Evolutionary conservation across 1,140 invertebrate species (phyloP), one percentile per base, ranked within the genome.

Genomic region (Dendroctonus ponderosae): DNA sequence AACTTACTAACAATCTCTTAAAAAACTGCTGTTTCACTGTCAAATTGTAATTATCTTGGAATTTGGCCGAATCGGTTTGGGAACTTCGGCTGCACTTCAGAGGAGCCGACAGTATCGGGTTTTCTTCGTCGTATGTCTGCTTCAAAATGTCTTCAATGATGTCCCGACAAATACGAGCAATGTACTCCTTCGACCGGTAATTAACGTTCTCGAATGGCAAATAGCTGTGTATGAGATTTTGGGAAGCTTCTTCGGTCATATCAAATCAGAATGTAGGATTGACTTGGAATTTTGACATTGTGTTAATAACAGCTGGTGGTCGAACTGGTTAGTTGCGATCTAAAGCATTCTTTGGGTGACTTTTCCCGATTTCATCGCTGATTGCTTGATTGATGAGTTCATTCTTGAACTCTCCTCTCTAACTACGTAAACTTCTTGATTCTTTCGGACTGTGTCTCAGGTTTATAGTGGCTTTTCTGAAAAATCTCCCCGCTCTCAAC

Each of bases 101-200:
- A 39, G 54, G 64, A 4, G 70, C 63, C 43, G 59, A 62, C 8
- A 54, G 49, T 8, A 71, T n/a, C 1, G 67, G 67, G 53, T 71
- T 69, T 42, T 71, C 70, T 53, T 71, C 70, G 67, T 71, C 67
- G 61, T 69, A 71, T 8, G 67, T 69, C 41, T 57, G 51, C 50
- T 67, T 71, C 44, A 69, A 60, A 37, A 71, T 68, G 54, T 71
- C 70, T 43, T 67, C 63, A 41, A 68, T 69, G 7, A 71, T 59
- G 61, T 71, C 70, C 11, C 70, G 40, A 50, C 70, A 68, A 41
- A 68, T 67, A 26, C 54, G 49, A 3, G 67, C 51, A 57, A 71
- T 69, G 54, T 71, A 71, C 37, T 69, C 67, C n/a, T 65, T 68
- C 5, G 59, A 66, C 8, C 65, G 59, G 43, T 68, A 69, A 26